phyloP scores from a whole-genome alignment of 2,113 vertebrate genomes.

The Glareola pratincola region DNA sequence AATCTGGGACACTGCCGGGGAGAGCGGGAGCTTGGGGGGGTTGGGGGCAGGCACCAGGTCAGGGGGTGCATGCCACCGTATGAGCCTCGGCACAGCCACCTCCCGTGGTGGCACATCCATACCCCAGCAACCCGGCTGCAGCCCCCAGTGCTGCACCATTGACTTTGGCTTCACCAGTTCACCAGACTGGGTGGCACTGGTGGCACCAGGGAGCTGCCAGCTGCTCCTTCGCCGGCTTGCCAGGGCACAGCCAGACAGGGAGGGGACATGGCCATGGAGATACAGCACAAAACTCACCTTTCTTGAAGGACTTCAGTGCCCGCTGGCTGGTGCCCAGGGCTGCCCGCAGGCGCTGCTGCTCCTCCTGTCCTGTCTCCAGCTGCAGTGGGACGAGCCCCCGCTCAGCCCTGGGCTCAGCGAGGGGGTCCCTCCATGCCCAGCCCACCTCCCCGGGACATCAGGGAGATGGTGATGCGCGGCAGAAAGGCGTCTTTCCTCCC shows the following conservation, averaged over 20 bases:
- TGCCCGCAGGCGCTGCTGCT: slow-evolving; percentile 66
- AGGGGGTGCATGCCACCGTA: fast-evolving
- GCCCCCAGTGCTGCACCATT: not conserved
- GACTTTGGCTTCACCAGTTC: not conserved
- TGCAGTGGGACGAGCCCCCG: not conserved
- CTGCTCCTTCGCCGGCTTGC: not conserved
- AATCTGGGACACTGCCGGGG: slow-evolving; percentile 72
- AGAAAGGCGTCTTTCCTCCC: not conserved
- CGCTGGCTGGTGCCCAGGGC: slow-evolving; percentile 67
- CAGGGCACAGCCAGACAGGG: not conserved
- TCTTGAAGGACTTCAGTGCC: slow-evolving; percentile 75
- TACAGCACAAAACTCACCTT: slow-evolving; percentile 53
- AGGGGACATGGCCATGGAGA: not conserved
- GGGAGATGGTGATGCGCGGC: not conserved
- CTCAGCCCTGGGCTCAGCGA: not conserved
- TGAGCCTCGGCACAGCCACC: not conserved
- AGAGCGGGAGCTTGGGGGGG: not conserved
- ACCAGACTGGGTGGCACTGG: not conserved
- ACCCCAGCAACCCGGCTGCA: fast-evolving
- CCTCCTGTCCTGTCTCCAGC: slow-evolving; percentile 64
- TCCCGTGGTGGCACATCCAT: fast-evolving
- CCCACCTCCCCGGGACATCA: not conserved
- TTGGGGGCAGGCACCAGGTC: not conserved
- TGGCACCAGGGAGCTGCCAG: not conserved
- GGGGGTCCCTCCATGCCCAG: not conserved